Base-by-base conservation (phyloP, 2,888 invertebrate species). In the Trichopria drosophilae region DNA sequence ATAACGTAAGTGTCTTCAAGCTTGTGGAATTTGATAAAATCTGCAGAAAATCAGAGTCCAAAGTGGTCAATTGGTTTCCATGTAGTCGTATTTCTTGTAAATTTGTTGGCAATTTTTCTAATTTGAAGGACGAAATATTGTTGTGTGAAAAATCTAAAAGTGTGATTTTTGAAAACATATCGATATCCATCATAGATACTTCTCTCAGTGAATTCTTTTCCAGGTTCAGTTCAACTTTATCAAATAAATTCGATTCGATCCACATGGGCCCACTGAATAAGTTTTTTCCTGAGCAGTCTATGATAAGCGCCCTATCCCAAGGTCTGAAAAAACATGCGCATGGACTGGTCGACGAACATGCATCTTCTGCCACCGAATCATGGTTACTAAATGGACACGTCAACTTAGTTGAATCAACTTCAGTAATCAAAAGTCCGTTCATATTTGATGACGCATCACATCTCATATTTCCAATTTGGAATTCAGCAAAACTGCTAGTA, bases 221-320 rank as follows among this genome's bases (percentile, higher is more conserved):
- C n/a, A n/a, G n/a, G n/a, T n/a, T n/a, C n/a, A n/a, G n/a, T n/a
- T n/a, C n/a, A n/a, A n/a, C n/a, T n/a, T n/a, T n/a, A n/a, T n/a
- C n/a, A n/a, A n/a, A n/a, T n/a, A n/a, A n/a, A n/a, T n/a, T n/a
- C n/a, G n/a, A n/a, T n/a, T n/a, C n/a, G n/a, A n/a, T n/a, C n/a
- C n/a, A n/a, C n/a, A n/a, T n/a, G n/a, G n/a, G n/a, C n/a, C n/a
- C n/a, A n/a, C n/a, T n/a, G n/a, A n/a, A n/a, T n/a, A n/a, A n/a
- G n/a, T n/a, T n/a, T n/a, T n/a, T 78, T 76, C 15, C 64, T 67
- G 36, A 76, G 60, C 85, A 85, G 63, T 85, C 76, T 1, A 84
- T 68, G 6, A 82, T 63, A 4, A 81, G 65, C 0, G 79, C 71
- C 7, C 61, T 61, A 53, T 81, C 79, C 2, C 55, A 45, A 1